Evolutionary conservation across 2,797 vertebrate genomes (phyloP).

Genomic region (Lateolabrax maculatus): DNA sequence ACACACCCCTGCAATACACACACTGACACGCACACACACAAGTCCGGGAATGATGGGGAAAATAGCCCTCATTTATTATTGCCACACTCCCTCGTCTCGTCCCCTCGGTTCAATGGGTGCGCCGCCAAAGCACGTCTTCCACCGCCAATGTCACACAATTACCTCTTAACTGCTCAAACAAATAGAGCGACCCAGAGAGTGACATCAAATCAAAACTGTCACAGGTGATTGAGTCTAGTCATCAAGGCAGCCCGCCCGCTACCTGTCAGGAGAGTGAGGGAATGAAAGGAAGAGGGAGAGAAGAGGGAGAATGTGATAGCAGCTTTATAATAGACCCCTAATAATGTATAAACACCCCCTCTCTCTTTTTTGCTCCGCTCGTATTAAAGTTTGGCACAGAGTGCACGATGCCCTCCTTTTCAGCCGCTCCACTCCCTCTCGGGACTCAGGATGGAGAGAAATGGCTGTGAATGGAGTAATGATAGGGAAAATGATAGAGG

Average conservation of each 20-base stretch:
- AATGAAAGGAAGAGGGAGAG: conserved; percentile 67
- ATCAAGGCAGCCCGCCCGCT: conserved; percentile 88
- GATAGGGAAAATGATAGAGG: conserved; percentile 99
- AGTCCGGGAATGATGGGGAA: conserved; percentile 80
- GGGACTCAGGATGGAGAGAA: conserved; percentile 96
- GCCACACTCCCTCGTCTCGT: conserved; percentile 83
- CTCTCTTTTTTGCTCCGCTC: conserved; percentile 72
- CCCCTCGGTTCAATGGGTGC: conserved; percentile 85
- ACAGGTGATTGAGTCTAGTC: conserved; percentile 99
- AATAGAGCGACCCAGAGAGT: conserved; percentile 97
- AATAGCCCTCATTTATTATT: conserved; percentile 92
- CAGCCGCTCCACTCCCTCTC: conserved; percentile 74
- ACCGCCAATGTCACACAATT: conserved; percentile 99
- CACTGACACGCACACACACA: conserved; percentile 51
- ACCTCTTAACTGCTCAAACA: conserved; percentile 99
- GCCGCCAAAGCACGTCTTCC: conserved; percentile 87
- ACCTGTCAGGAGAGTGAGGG: conserved; percentile 86
- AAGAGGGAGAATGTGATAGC: conserved; percentile 85
- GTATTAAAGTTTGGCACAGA: conserved; percentile 85
- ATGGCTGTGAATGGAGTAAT: conserved; percentile 98
- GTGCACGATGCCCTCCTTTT: conserved; percentile 89
- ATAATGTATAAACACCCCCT: conserved; percentile 94
- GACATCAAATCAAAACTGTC: conserved; percentile 99
- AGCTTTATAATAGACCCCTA: conserved; percentile 93
- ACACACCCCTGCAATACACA: conserved; percentile 26